phyloP scores from a whole-genome alignment of 2,888 invertebrate species.

The Apamea anceps region DNA sequence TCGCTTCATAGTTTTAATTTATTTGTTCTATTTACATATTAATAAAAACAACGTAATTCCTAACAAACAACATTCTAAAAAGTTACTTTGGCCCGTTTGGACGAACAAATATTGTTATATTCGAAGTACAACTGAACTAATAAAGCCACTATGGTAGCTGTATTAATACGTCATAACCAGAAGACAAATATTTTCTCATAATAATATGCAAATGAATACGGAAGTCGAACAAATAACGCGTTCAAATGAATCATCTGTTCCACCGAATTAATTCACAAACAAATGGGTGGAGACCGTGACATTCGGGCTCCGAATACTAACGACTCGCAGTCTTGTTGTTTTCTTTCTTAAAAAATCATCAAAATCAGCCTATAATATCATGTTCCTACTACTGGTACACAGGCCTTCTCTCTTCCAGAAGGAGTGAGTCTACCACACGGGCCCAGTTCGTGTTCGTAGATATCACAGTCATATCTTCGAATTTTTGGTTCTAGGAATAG shows the following conservation, averaged over 20 bases:
- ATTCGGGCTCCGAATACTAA: not conserved
- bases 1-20: no score
- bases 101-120: not conserved
- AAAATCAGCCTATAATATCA: no score
- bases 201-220: not conserved
- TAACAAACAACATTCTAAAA: not conserved
- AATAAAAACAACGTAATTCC: no score
- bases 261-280: constrained; percentile 5
- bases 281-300: not conserved
- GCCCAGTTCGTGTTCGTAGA: not conserved
- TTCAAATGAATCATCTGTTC: not conserved
- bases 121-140: not conserved
- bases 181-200: not conserved
- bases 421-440: not conserved
- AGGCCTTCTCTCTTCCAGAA: not conserved
- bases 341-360: not conserved
- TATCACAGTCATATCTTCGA: no score
- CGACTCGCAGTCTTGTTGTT: not conserved
- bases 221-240: not conserved
- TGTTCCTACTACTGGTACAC: not conserved
- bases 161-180: not conserved
- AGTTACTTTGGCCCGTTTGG: not conserved
- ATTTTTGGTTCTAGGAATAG: not conserved
- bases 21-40: no score
- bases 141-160: not conserved